Percentiles rank a stretch among this genome's conserved stretches.
These are phyloP conservation scores for Sturnus vulgaris DNA, from an alignment of 2,113 vertebrate species.

Conservation along the genomic window DNA sequence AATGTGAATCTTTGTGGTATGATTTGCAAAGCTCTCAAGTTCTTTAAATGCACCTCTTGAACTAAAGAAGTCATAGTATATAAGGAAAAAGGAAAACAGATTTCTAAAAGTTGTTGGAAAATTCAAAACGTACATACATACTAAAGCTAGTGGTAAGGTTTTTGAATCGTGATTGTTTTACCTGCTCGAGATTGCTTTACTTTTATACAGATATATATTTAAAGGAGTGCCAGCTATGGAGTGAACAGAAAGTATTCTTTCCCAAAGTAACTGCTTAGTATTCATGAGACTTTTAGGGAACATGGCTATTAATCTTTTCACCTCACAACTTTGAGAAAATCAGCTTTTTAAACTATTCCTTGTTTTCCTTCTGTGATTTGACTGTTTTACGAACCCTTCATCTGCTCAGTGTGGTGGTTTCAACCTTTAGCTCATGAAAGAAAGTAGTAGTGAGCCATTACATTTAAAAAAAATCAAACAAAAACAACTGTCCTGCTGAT, in stretches of 20 bases:
- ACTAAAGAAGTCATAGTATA: not conserved
- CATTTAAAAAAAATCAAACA: not conserved
- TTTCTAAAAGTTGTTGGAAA: not conserved
- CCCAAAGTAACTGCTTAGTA: not conserved
- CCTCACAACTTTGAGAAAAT: not conserved
- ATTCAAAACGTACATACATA: not conserved
- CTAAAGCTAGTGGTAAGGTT: not conserved
- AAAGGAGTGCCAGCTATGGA: not conserved
- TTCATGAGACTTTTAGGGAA: not conserved
- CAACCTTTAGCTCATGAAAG: not conserved
- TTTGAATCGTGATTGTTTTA: not conserved
- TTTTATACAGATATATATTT: too few species aligned
- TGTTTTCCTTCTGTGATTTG: not conserved
- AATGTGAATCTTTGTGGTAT: not conserved
- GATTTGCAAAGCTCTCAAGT: not conserved
- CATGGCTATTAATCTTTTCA: not conserved
- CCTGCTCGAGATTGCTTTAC: not conserved
- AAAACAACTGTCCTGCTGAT: not conserved
- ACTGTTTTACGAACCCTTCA: not conserved
- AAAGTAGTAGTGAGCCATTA: not conserved
- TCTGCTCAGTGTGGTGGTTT: not conserved
- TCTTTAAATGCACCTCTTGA: not conserved
- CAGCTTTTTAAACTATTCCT: not conserved
- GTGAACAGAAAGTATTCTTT: not conserved
- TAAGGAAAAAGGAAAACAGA: not conserved